Evolutionary conservation across 1,140 invertebrate genomes (phyloP).

Genomic region (Bombus fervidus): DNA sequence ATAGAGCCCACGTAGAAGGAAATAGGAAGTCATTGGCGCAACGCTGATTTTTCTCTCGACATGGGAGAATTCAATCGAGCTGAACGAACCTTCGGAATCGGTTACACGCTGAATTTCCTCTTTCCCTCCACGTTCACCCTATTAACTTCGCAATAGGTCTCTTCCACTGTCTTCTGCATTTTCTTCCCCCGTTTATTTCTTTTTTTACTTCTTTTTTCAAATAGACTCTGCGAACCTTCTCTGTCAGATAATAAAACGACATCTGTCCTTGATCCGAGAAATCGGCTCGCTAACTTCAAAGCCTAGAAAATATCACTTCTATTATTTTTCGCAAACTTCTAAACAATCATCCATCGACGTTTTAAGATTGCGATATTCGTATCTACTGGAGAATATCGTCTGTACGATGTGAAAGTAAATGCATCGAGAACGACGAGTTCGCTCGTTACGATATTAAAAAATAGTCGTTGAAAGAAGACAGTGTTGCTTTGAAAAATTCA

Average conservation of each 20-base stretch:
- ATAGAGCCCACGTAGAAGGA: conserved; percentile 56
- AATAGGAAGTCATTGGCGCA: conserved; percentile 52
- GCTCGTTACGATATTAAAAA: too few relatives aligned
- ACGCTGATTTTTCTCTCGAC: conserved; percentile 40
- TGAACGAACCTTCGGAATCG: conserved; percentile 42
- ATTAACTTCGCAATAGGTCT: background rate
- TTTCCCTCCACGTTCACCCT: background rate
- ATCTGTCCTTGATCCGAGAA: background rate
- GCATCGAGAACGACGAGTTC: too few relatives aligned
- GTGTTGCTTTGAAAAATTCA: background rate
- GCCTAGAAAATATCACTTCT: too few relatives aligned
- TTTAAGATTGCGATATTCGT: too few relatives aligned
- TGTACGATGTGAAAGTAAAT: too few relatives aligned
- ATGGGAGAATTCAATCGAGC: conserved; percentile 24
- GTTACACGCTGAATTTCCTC: conserved; percentile 41
- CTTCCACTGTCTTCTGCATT: background rate
- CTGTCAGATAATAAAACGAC: background rate
- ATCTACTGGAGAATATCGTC: too few relatives aligned
- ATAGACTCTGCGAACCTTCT: background rate
- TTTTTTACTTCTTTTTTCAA: background rate
- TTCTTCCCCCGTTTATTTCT: background rate
- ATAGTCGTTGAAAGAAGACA: too few relatives aligned
- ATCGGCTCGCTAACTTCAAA: too few relatives aligned
- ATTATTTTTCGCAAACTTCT: too few relatives aligned
- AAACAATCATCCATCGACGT: too few relatives aligned